Conservation (phyloP, 2,888 invertebrate genomes). For the Lamproptera curius region DNA sequence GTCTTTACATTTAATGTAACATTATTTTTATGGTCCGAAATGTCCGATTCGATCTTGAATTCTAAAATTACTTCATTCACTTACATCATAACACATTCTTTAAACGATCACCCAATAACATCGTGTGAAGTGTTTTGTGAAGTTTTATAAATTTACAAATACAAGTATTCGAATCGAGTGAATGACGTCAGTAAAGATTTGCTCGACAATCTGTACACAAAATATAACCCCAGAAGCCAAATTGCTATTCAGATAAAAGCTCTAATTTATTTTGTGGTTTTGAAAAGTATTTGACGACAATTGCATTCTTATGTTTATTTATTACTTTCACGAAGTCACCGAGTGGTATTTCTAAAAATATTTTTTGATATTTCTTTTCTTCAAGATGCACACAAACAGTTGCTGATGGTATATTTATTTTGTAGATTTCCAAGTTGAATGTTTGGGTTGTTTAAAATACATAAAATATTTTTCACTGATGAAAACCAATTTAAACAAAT, state of each 20-base stretch:
- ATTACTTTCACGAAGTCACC: not conserved
- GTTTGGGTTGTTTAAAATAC: no score
- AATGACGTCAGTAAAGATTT: slow-evolving; percentile 5
- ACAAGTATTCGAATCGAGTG: not conserved
- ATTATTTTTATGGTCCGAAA: not conserved
- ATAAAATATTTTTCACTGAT: no score
- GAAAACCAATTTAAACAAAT: no score
- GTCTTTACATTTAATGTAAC: no score
- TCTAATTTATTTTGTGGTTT: slow-evolving; percentile 7
- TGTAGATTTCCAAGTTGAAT: no score
- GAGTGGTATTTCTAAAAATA: slow-evolving; percentile 4
- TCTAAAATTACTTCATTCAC: not conserved
- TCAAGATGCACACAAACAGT: no score
- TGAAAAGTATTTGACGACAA: slow-evolving; percentile 1
- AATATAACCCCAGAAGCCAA: slow-evolving; percentile 8
- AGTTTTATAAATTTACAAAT: not conserved
- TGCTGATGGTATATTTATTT: no score
- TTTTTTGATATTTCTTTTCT: not conserved
- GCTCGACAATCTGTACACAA: slow-evolving; percentile 9
- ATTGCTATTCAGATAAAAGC: slow-evolving; percentile 9
- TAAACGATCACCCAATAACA: not conserved
- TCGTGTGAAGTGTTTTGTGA: not conserved
- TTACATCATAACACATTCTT: not conserved
- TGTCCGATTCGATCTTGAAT: not conserved
- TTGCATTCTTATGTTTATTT: slow-evolving; percentile 4